phyloP scores from a whole-genome alignment of 2,113 vertebrate genomes.

The Platanista minor region DNA sequence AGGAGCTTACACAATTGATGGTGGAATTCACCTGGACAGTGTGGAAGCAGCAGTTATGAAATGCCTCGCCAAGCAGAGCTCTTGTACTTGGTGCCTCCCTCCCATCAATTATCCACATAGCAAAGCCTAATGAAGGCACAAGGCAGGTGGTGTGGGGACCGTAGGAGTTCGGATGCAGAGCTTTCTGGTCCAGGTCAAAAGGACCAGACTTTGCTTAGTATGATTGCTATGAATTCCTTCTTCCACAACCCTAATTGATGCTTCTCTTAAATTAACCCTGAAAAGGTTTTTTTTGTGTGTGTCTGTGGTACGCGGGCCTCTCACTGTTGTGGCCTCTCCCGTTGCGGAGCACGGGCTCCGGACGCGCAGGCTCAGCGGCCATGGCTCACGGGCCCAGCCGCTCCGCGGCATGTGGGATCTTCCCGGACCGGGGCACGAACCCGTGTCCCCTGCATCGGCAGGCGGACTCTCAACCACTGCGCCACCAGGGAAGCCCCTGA shows the following conservation, averaged over 20 bases:
- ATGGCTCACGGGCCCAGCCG: too few relatives aligned
- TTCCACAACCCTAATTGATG: neutral
- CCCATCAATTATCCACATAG: slow-evolving; percentile 42
- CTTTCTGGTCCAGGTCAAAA: neutral
- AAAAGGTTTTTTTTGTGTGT: neutral
- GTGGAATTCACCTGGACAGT: neutral
- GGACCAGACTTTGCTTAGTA: neutral
- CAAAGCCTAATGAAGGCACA: slow-evolving; percentile 1
- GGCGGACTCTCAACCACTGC: too few relatives aligned
- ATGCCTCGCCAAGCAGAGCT: slow-evolving; percentile 28
- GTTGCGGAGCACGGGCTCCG: too few relatives aligned
- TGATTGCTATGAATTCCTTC: neutral
- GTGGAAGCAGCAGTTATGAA: slow-evolving; percentile 53
- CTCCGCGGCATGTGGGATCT: too few relatives aligned
- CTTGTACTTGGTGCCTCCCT: slow-evolving; percentile 11
- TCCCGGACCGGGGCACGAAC: too few relatives aligned
- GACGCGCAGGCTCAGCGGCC: too few relatives aligned
- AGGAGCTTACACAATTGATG: slow-evolving; percentile 39
- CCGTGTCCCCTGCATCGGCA: too few relatives aligned
- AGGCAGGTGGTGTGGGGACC: neutral
- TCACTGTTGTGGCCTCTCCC: too few relatives aligned
- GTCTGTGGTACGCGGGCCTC: too few relatives aligned
- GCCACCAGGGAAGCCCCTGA: too few relatives aligned
- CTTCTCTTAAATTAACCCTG: neutral
- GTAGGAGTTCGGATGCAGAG: accelerated